Base-by-base conservation (phyloP, 2,113 vertebrate genomes). In the Camelus bactrianus region DNA sequence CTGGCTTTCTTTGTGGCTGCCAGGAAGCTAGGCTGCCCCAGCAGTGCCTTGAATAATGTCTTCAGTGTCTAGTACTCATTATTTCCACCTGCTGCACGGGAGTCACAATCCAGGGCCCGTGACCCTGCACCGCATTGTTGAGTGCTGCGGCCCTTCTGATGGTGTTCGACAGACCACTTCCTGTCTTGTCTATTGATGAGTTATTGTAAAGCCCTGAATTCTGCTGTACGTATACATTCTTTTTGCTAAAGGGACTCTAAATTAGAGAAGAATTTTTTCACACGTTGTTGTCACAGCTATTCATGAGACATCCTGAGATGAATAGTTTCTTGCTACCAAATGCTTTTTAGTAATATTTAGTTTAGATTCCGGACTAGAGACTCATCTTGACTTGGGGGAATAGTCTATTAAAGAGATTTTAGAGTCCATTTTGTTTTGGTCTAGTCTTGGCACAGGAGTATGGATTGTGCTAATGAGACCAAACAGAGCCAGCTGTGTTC, bases 401-500 rank as follows among this genome's bases (percentile, higher is more conserved):
- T 56, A 52, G 48, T 26, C 70, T 46, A 42, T 64, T 67, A 92
- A 79, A 65, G 69, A 83, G 38, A 80, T 7, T 52, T 94, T 35
- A 60, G 77, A 73, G 83, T 50, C 58, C 62, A 12, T 90, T 92
- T 96, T 28, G 42, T 70, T 32, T 5, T 56, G 77, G 76, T 67
- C 62, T 84, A 50, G 62, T 95, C 76, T 46, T 17, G 48, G 91
- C 75, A 95, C 0, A 80, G 91, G 76, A 91, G 81, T 30, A 58
- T 84, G 28, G 70, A 80, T 82, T 93, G 93, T 84, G 75, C 94
- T 95, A 94, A 84, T 94, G 93, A 93, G 90, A 82, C 82, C 84
- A 30, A 98, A 90, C 70, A 96, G 65, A 95, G 77, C 80, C 80
- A 75, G 7, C 32, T 97, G 62, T 98, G 97, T 84, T 77, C 85